Percentiles rank a stretch among this genome's conserved stretches.
Conservation (phyloP, 1,140 invertebrate species). For the Hermetia illucens region DNA sequence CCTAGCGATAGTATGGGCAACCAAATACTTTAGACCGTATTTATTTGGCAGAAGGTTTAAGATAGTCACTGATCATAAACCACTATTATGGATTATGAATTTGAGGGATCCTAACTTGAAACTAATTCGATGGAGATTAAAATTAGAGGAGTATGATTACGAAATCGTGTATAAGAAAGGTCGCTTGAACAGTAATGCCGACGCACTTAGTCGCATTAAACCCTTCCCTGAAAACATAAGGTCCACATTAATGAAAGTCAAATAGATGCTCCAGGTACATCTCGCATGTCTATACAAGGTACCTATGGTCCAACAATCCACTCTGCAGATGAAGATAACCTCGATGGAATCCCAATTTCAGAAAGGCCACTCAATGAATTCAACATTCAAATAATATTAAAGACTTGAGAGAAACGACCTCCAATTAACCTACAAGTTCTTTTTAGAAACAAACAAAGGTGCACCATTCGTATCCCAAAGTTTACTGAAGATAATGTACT, state of each 20-base stretch:
- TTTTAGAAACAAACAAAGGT: no score
- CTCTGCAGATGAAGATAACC: neutral
- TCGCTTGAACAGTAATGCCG: constrained; percentile 18
- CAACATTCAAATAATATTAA: neutral
- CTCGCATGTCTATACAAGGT: neutral
- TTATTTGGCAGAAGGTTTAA: constrained; percentile 19
- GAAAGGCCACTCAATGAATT: constrained; percentile 1
- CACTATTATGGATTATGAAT: constrained; percentile 21
- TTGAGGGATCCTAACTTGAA: constrained; percentile 21
- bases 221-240: neutral
- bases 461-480: no score
- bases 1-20: constrained; percentile 23
- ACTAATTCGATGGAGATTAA: constrained; percentile 13
- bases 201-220: constrained; percentile 13
- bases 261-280: neutral
- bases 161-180: constrained; percentile 29
- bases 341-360: neutral
- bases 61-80: constrained; percentile 4
- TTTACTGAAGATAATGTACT: no score
- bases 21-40: constrained; percentile 30
- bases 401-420: neutral
- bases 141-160: constrained; percentile 15
- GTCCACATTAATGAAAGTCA: neutral
- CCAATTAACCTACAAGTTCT: no score
- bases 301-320: neutral